Percentiles rank a stretch among this genome's conserved stretches.
phyloP scores from a whole-genome alignment of 2,888 invertebrate species.

The Mesorhabditis sp. region DNA sequence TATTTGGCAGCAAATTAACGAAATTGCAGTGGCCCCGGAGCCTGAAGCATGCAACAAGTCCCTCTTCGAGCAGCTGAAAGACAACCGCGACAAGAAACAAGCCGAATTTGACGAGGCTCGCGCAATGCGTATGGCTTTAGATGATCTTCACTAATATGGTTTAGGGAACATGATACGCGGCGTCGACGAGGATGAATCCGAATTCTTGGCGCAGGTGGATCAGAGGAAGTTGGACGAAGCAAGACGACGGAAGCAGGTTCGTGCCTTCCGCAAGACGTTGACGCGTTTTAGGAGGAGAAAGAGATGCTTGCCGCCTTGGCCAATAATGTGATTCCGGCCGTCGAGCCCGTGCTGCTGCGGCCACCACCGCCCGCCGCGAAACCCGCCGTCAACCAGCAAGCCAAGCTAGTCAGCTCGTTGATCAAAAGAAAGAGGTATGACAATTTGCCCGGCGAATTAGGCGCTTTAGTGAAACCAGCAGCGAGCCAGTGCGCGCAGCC shows the following conservation, averaged over 20 bases:
- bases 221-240: constrained; percentile 34
- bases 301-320: not conserved
- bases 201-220: constrained; percentile 83
- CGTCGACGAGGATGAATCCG: constrained; percentile 90
- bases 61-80: constrained; percentile 85
- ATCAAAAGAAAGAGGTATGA: not conserved
- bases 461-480: no score
- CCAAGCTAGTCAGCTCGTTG: not conserved
- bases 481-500: no score
- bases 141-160: constrained; percentile 10
- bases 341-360: constrained; percentile 2
- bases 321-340: not conserved
- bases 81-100: constrained; percentile 84
- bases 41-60: constrained; percentile 78
- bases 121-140: constrained; percentile 77
- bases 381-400: not conserved
- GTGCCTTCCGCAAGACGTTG: not conserved
- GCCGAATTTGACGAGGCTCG: constrained; percentile 91
- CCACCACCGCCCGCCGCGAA: not conserved
- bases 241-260: constrained; percentile 23
- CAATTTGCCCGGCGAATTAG: no score
- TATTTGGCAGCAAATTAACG: not conserved
- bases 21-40: constrained; percentile 76
- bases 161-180: constrained; percentile 72
- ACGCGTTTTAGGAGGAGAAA: not conserved